Percentiles rank a stretch among this genome's conserved stretches.
These are phyloP conservation scores for Pecten maximus DNA, from an alignment of 2,888 invertebrate genomes.

Conservation along the genomic window DNA sequence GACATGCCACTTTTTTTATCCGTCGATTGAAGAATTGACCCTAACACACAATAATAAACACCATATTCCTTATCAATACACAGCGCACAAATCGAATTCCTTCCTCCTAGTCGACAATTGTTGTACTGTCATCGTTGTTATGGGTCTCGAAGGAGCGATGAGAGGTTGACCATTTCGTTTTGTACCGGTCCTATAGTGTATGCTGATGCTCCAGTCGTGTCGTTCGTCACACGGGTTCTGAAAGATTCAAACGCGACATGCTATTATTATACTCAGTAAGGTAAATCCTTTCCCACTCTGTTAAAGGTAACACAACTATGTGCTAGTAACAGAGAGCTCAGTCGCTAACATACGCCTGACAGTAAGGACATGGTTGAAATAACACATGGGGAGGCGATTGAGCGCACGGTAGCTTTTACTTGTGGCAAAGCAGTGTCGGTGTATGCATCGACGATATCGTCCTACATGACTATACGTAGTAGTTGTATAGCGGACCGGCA, in stretches of 20 bases:
- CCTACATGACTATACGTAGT: neutral
- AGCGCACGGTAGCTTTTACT: slow-evolving; percentile 20
- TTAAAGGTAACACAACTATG: slow-evolving; percentile 7
- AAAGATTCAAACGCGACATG: slow-evolving; percentile 16
- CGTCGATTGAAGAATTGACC: neutral
- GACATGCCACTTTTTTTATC: neutral
- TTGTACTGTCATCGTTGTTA: neutral
- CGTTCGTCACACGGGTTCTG: neutral
- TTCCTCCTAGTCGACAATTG: neutral
- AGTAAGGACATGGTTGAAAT: slow-evolving; percentile 32
- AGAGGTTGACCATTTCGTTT: neutral
- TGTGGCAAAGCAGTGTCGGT: neutral
- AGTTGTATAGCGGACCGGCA: neutral
- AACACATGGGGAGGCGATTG: slow-evolving; percentile 16
- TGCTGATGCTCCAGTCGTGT: neutral
- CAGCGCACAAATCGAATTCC: neutral
- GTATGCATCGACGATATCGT: neutral
- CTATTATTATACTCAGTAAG: neutral
- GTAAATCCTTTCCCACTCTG: neutral
- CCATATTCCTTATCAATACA: neutral
- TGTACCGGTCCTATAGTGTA: neutral
- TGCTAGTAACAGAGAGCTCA: neutral
- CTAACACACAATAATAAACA: neutral
- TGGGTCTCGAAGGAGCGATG: neutral
- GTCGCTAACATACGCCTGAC: neutral